Evolutionary conservation across 2,888 invertebrate genomes (phyloP), one percentile per base, ranked within the genome.

Genomic region (Oconnorella tubifera): DNA sequence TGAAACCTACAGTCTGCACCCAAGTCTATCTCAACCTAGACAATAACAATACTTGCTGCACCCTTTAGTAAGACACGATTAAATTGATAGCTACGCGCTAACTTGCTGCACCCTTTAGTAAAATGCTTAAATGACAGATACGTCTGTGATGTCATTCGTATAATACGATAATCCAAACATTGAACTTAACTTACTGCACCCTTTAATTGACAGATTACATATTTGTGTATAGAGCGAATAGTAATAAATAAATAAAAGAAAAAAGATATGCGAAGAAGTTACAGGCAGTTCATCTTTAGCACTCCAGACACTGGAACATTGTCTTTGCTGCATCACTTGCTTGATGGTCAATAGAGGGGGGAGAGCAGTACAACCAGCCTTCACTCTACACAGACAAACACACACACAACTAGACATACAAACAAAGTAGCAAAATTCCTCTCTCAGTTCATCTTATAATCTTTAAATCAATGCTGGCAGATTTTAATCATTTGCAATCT

Each of bases 331-430:
- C 91, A 92, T 92, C 0, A 91, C 90, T 84, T 92, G 91, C 78
- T 91, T 90, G 72, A 98, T 92, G 83, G 94, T 96, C 67, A 97
- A 86, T 67, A 99, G 85, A 51, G 96, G 94, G 25, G 98, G 98
- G 75, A 99, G 85, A 56, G 97, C 96, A 33, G 89, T 89, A 76
- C 92, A 92, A 56, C 98, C 98, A 31, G 96, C 94, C 79, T 91
- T 89, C 72, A 96, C 89, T 70, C 80, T 80, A 71, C 59, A 75
- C 72, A 40, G 6, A n/a, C n/a, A n/a, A n/a, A n/a, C n/a, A n/a
- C n/a, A n/a, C n/a, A n/a, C n/a, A n/a, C n/a, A n/a, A n/a, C n/a
- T n/a, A n/a, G n/a, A n/a, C n/a, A n/a, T n/a, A n/a, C n/a, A n/a
- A n/a, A n/a, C n/a, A n/a, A n/a, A n/a, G n/a, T n/a, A n/a, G n/a